phyloP scores from a whole-genome alignment of 2,797 vertebrate genomes.

The Tachyglossus aculeatus region DNA sequence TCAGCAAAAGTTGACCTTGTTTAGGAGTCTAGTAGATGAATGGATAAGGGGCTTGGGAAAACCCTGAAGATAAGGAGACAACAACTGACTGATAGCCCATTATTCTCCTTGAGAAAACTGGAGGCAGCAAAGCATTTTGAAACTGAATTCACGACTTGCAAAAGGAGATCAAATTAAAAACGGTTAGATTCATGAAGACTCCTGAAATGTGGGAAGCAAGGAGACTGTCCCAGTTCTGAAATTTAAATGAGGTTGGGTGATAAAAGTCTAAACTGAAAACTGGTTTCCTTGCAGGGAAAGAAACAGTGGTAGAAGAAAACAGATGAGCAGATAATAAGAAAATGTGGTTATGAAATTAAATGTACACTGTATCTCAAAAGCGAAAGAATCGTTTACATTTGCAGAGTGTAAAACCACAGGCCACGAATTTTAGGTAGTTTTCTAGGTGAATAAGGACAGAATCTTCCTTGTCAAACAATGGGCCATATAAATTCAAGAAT shows the following conservation, averaged over 20 bases:
- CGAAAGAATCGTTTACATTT: not conserved
- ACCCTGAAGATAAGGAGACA: conserved; percentile 48
- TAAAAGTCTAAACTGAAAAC: conserved; percentile 17
- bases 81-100: conserved; percentile 35
- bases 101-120: conserved; percentile 43
- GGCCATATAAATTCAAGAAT: not conserved
- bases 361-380: not conserved
- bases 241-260: conserved; percentile 38
- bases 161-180: conserved; percentile 61
- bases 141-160: conserved; percentile 56
- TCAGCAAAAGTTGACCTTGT: conserved; percentile 53
- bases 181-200: conserved; percentile 31
- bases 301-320: not conserved
- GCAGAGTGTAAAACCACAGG: no score
- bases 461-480: not conserved
- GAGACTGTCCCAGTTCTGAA: conserved; percentile 30
- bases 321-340: not conserved
- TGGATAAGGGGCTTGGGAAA: not conserved
- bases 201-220: conserved; percentile 11
- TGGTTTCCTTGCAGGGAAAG: not conserved
- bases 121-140: conserved; percentile 44
- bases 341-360: not conserved
- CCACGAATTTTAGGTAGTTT: not conserved
- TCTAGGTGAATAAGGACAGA: not conserved
- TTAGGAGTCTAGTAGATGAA: conserved; percentile 2